Conservation (phyloP, 2,797 vertebrate genomes). For the Crypturellus tataupa region DNA sequence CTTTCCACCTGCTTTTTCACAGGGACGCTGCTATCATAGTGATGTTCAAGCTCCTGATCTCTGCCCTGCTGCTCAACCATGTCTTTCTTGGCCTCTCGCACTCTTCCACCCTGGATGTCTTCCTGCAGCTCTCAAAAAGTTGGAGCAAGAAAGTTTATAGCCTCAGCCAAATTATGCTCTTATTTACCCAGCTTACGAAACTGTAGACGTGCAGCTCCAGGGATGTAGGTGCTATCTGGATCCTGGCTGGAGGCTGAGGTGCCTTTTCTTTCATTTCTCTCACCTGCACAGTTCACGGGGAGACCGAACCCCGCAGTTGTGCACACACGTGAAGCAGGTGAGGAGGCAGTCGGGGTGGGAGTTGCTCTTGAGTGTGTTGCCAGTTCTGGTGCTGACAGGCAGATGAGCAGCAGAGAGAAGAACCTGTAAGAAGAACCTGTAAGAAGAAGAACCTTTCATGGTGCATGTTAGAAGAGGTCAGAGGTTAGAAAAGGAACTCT, state of each 20-base stretch:
- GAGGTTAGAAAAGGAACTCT: background rate
- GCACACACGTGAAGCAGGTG: background rate
- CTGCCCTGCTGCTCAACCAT: background rate
- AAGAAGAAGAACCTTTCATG: no score
- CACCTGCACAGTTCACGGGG: background rate
- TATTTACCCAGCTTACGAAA: background rate
- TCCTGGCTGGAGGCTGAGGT: background rate
- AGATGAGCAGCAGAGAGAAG: background rate
- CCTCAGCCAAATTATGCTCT: slow-evolving; percentile 3
- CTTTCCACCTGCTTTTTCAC: background rate
- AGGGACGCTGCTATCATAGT: background rate
- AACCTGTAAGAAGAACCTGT: no score
- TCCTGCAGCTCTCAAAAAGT: background rate
- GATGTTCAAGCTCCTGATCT: background rate
- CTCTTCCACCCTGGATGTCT: background rate
- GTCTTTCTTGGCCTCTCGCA: background rate
- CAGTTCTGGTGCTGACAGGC: background rate
- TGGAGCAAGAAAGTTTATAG: background rate
- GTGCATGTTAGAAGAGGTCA: background rate
- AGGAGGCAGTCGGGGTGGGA: background rate
- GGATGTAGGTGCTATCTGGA: background rate
- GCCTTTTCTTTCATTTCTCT: background rate
- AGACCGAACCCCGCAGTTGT: background rate
- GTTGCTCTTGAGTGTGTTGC: background rate
- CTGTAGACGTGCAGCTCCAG: background rate